Evolutionary conservation across 1,140 invertebrate genomes (phyloP), one percentile per base, ranked within the genome.

Genomic region (Diorhabda sublineata): DNA sequence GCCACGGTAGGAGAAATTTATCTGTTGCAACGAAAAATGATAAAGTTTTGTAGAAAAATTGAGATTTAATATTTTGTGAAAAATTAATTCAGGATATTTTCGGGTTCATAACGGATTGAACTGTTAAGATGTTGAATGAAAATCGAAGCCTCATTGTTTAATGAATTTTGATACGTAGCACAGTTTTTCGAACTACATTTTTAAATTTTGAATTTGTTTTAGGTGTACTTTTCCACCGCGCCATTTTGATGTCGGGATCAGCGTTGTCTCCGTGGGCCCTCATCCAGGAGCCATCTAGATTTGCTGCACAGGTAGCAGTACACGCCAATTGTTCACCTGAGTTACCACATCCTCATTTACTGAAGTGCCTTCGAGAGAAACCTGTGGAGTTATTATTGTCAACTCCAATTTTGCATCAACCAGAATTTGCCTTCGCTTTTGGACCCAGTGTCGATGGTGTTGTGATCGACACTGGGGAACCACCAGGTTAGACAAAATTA

Each of bases 221-320:
- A 95, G 93, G 92, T 77, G 84, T 92, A 42, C 86, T 98, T 52
- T 98, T 98, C 81, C 94, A 97, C 80, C 90, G 95, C 73, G 94
- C 94, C 4, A 90, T 98, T 66, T 85, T 98, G 42, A 96, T 98
- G 92, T 96, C 93, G 42, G 97, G 97, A 0, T 96, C 96, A 11
- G 96, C 96, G 0, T 85, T 98, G 45, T 94, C 93, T 72, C 94
- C 93, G 1, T 97, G 93, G 94, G 96, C 96, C 0, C 82, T 97
- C 69, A 92, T 95, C 62, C 89, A 91, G 73, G 92, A 96, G 74
- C 94, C 96, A 0, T 88, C 91, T 65, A 89, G 90, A 76, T 96
- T 96, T 77, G 93, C 95, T 0, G 88, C 89, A 58, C 89, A 95
- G 80, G 89, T 98, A 69, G 93, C 94, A 5, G 88, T 88, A 73